phyloP scores from a whole-genome alignment of 2,113 vertebrate species.

The Sitta europaea region DNA sequence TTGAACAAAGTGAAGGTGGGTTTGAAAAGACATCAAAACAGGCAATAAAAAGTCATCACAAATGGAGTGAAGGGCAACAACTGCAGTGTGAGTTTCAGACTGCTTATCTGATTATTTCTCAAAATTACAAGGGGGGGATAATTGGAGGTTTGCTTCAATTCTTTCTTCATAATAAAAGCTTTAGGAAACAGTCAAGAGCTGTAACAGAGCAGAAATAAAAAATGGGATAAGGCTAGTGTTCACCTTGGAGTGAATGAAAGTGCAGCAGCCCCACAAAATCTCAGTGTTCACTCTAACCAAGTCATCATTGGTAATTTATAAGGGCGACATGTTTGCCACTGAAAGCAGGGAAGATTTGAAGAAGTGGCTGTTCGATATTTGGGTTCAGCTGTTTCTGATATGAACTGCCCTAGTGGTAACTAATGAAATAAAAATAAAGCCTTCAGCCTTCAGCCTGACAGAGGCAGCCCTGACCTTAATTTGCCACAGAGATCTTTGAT shows the following conservation, averaged over 20 bases:
- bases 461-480: conserved; percentile 48
- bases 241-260: not conserved
- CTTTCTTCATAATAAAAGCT: not conserved
- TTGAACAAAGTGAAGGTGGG: not conserved
- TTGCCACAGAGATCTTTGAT: conserved; percentile 53
- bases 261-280: not conserved
- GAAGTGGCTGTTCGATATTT: not conserved
- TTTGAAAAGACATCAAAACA: not conserved
- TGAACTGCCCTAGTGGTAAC: not conserved
- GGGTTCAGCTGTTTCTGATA: not conserved
- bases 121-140: not conserved
- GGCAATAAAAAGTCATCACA: not conserved
- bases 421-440: not conserved
- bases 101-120: not conserved
- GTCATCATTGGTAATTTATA: not conserved
- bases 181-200: not conserved
- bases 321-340: not conserved
- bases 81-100: not conserved
- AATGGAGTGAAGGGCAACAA: not conserved
- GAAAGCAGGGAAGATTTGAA: not conserved
- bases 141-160: not conserved
- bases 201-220: not conserved
- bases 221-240: not conserved
- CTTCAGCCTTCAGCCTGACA: not conserved
- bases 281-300: not conserved